These are phyloP conservation scores for Bradypus variegatus DNA, from an alignment of 2,797 vertebrate species.

Conservation along the genomic window DNA sequence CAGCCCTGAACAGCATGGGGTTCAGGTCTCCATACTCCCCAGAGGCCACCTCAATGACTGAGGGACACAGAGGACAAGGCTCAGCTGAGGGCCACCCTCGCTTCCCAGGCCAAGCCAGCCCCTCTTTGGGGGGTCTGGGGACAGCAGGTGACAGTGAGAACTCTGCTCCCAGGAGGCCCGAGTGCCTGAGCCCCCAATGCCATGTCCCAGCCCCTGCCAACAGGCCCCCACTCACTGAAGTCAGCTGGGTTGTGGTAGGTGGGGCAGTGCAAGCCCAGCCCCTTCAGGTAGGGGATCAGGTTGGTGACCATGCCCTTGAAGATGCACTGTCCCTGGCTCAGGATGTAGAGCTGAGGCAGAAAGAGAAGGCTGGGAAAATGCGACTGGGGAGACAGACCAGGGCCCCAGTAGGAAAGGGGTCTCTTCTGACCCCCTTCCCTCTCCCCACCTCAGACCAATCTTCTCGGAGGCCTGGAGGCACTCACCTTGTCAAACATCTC, in stretches of 20 bases:
- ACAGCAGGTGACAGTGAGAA: background rate
- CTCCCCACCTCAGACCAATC: background rate
- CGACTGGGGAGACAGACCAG: accelerated
- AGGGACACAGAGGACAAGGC: background rate
- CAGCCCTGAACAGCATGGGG: constrained; percentile 91
- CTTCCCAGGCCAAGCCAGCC: background rate
- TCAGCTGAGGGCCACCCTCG: background rate
- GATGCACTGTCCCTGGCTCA: constrained; percentile 99
- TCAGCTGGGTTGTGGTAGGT: constrained; percentile 99
- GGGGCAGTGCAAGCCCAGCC: constrained; percentile 93
- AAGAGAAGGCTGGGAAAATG: background rate
- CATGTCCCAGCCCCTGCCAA: background rate
- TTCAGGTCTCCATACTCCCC: constrained; percentile 98
- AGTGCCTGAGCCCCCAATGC: background rate
- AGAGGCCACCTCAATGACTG: constrained; percentile 98
- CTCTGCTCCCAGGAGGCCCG: background rate
- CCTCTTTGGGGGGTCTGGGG: background rate
- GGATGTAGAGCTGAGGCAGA: constrained; percentile 89
- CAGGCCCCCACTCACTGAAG: constrained; percentile 86
- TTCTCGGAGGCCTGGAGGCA: background rate
- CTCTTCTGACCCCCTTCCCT: too few species aligned
- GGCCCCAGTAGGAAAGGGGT: too few species aligned
- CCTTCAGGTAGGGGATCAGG: constrained; percentile 97
- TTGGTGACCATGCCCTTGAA: constrained; percentile 95
- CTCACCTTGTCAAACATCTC: constrained; percentile 98